Percentiles rank a stretch among this genome's conserved stretches.
phyloP scores from a whole-genome alignment of 1,140 invertebrate genomes.

The Xylocopa sonorina region DNA sequence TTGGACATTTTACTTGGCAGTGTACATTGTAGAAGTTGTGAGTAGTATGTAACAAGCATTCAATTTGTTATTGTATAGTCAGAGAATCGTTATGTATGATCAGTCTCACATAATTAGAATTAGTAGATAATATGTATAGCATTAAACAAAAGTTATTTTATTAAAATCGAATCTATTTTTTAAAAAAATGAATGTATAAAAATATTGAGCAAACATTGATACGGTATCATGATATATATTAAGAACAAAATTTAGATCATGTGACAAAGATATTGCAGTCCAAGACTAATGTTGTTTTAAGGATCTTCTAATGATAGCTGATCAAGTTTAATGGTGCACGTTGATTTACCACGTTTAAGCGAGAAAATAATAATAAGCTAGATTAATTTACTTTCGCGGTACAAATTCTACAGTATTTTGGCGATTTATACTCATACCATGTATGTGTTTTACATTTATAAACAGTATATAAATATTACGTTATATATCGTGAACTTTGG shows the following conservation, averaged over 20 bases:
- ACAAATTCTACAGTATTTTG: slow-evolving; percentile 11
- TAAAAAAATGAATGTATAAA: slow-evolving; percentile 18
- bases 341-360: not conserved
- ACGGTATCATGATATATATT: not conserved
- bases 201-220: not conserved
- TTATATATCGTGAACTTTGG: not conserved
- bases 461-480: not conserved
- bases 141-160: slow-evolving; percentile 30
- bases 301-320: not conserved
- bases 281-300: slow-evolving; percentile 8
- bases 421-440: not conserved
- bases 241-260: slow-evolving; percentile 7
- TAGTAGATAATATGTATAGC: slow-evolving; percentile 1
- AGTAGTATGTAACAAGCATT: not conserved
- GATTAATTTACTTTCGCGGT: not conserved
- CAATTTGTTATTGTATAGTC: slow-evolving; percentile 19
- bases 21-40: not conserved
- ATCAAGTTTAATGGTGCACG: slow-evolving; percentile 2
- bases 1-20: slow-evolving; percentile 27
- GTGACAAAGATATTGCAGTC: not conserved
- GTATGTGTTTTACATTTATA: not conserved
- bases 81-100: slow-evolving; percentile 14
- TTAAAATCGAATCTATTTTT: slow-evolving; percentile 50
- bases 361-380: not conserved
- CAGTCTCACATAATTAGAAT: slow-evolving; percentile 3